These are phyloP conservation scores for Urocyon cinereoargenteus DNA, from an alignment of 2,797 vertebrate genomes.

Conservation along the genomic window DNA sequence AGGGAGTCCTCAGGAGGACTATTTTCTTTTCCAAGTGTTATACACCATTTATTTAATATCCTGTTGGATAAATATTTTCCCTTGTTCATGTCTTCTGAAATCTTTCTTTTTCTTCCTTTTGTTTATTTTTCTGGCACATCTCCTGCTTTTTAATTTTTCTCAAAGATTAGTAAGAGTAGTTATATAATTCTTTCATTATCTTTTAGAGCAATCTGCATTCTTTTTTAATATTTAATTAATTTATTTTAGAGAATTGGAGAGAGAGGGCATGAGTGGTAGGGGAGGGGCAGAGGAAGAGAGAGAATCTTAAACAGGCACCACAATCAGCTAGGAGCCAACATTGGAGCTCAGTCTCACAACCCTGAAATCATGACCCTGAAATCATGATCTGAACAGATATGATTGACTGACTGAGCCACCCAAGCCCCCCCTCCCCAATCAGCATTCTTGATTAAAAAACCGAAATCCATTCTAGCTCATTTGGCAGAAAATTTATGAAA, in stretches of 20 bases:
- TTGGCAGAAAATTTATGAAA: not conserved
- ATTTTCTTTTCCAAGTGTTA: not conserved
- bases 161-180: not conserved
- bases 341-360: not conserved
- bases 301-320: not conserved
- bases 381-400: not conserved
- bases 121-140: not conserved
- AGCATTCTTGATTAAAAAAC: not conserved
- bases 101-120: not conserved
- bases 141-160: not conserved
- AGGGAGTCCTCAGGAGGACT: not conserved
- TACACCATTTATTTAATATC: not conserved
- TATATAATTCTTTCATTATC: not conserved
- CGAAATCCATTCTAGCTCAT: not conserved
- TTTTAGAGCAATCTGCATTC: not conserved
- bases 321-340: not conserved
- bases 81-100: not conserved
- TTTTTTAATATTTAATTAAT: not conserved
- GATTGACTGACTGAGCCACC: not conserved
- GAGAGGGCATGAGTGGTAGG: not conserved
- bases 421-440: not conserved
- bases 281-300: not conserved
- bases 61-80: not conserved
- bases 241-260: not conserved
- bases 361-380: not conserved